These are phyloP conservation scores for Monodelphis domestica DNA, from an alignment of 2,797 vertebrate genomes.

Conservation along the genomic window DNA sequence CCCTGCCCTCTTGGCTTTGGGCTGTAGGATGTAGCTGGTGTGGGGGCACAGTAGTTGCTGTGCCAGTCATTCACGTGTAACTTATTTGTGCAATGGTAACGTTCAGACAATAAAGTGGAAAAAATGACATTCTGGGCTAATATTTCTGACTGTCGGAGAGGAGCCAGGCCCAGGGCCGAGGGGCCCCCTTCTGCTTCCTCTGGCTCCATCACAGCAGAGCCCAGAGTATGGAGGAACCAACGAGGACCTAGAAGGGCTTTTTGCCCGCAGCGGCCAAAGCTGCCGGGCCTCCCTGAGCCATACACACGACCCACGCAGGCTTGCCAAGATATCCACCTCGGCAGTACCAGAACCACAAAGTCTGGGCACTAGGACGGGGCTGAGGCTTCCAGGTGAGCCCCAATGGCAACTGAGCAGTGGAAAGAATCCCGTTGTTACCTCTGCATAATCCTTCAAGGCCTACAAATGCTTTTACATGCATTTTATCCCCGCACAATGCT, in stretches of 20 bases:
- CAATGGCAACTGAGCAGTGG: not conserved
- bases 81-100: constrained; percentile 34
- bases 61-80: no score
- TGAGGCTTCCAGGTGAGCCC: not conserved
- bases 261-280: not conserved
- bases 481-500: not conserved
- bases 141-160: not conserved
- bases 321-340: no score
- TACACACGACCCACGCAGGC: not conserved
- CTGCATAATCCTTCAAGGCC: not conserved
- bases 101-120: constrained; percentile 74
- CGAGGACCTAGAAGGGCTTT: not conserved
- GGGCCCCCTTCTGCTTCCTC: not conserved
- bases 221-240: not conserved
- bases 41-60: fast-evolving
- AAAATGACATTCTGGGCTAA: not conserved
- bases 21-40: not conserved
- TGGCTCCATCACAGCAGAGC: not conserved
- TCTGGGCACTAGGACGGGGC: no score
- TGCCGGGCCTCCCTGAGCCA: no score
- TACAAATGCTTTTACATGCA: not conserved
- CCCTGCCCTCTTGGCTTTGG: not conserved
- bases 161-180: not conserved
- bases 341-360: not conserved
- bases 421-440: not conserved